Evolutionary conservation across 1,140 invertebrate species (phyloP).

Genomic region (Drosophila repletoides): DNA sequence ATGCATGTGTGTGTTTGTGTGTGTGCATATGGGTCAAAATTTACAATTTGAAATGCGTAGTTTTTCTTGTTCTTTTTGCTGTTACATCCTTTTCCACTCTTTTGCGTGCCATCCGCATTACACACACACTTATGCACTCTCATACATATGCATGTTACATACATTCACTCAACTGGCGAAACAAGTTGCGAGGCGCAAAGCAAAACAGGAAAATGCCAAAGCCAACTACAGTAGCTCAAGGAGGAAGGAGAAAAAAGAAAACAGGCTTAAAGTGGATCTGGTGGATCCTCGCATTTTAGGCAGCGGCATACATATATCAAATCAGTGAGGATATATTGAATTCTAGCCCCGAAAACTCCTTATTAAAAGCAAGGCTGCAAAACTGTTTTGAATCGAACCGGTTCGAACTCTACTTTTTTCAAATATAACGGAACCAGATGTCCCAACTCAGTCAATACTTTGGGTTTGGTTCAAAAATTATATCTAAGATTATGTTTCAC

Average conservation of each 20-base stretch:
- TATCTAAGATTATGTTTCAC: too few relatives aligned
- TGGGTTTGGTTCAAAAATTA: too few relatives aligned
- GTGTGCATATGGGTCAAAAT: conserved; percentile 57
- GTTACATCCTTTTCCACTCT: neutral
- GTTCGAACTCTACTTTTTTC: too few relatives aligned
- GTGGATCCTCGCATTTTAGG: neutral
- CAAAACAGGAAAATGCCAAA: conserved; percentile 37
- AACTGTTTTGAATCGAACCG: too few relatives aligned
- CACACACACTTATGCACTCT: too few relatives aligned
- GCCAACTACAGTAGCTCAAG: neutral
- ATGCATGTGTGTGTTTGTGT: neutral
- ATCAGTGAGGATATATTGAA: too few relatives aligned
- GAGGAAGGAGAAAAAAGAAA: conserved; percentile 1
- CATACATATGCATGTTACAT: too few relatives aligned
- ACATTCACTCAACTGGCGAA: conserved; percentile 7
- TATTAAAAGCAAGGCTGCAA: too few relatives aligned
- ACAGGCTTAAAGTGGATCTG: conserved; percentile 3
- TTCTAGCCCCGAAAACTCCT: too few relatives aligned
- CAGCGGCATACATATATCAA: neutral
- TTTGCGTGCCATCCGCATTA: neutral
- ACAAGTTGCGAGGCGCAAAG: conserved; percentile 28
- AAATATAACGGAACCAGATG: too few relatives aligned
- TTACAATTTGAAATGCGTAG: conserved; percentile 43
- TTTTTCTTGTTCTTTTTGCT: conserved; percentile 3
- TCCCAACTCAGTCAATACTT: too few relatives aligned